Conservation (phyloP, 1,140 invertebrate species). For the Drosophila ercepeae region DNA sequence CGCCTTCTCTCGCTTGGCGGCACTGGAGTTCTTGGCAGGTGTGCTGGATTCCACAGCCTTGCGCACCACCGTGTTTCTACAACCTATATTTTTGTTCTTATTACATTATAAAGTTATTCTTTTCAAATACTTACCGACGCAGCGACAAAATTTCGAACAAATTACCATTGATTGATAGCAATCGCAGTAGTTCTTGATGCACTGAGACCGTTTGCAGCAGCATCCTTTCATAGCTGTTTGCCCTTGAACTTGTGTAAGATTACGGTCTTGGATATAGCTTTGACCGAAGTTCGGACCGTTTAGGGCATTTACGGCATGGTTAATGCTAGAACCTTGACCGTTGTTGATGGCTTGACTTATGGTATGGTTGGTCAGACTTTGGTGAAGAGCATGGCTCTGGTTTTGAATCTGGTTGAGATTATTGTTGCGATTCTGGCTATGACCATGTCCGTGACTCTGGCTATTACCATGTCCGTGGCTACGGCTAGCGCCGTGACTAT, state of each 20-base stretch:
- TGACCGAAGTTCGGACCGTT: neutral
- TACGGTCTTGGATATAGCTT: neutral
- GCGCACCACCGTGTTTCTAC: constrained; percentile 60
- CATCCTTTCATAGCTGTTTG: constrained; percentile 48
- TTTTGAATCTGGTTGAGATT: neutral
- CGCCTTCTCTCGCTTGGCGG: constrained; percentile 40
- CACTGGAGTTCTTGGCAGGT: constrained; percentile 28
- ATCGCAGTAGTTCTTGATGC: constrained; percentile 73
- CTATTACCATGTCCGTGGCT: neutral
- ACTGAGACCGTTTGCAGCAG: constrained; percentile 65
- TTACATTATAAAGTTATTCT: neutral
- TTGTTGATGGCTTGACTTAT: neutral
- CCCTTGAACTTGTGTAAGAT: constrained; percentile 12
- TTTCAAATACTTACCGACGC: constrained; percentile 43
- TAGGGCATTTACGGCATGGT: neutral
- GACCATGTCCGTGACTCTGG: neutral
- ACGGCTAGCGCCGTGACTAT: too few relatives aligned
- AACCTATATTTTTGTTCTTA: constrained; percentile 17
- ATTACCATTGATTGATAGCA: constrained; percentile 70
- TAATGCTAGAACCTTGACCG: neutral
- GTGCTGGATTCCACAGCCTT: neutral
- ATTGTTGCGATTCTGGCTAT: neutral
- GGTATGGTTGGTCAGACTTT: neutral
- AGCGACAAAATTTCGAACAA: constrained; percentile 56
- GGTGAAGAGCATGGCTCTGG: neutral